Evolutionary conservation across 30 jellyfish, hydroid and myxozoan genomes (phyloP).

Genomic region (Aurelia coerulea): DNA sequence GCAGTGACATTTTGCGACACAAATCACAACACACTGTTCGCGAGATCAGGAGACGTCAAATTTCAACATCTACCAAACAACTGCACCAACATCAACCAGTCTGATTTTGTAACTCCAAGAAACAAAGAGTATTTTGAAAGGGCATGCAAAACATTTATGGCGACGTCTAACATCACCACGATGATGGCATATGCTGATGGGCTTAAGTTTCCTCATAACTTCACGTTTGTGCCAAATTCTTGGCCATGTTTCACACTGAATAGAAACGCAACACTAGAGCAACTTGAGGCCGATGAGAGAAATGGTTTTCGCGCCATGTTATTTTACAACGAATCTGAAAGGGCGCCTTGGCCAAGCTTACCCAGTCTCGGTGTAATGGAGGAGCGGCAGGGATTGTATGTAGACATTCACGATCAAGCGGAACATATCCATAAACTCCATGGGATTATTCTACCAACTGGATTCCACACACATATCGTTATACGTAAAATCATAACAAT

Average conservation of each 20-base stretch:
- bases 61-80: slow-evolving; percentile 1
- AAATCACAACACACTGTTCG: not conserved
- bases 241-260: slow-evolving; percentile 25
- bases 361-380: not conserved
- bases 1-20: not conserved
- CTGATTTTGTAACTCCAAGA: not conserved
- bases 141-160: slow-evolving; percentile 21
- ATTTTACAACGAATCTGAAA: slow-evolving; percentile 1
- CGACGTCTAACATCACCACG: not conserved
- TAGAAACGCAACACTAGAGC: not conserved
- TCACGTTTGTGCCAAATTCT: slow-evolving; percentile 4
- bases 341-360: not conserved
- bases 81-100: slow-evolving; percentile 5
- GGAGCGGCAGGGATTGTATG: slow-evolving; percentile 4
- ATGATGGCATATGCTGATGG: not conserved
- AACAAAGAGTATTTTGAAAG: not conserved
- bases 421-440: not conserved
- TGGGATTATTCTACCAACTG: slow-evolving; percentile 7
- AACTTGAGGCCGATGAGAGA: not conserved
- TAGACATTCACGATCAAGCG: slow-evolving; percentile 13
- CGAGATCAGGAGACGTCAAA: not conserved
- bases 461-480: not conserved
- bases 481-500: not conserved
- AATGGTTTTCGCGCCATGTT: not conserved
- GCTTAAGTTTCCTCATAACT: not conserved